Percentiles rank a stretch among this genome's conserved stretches.
phyloP scores from a whole-genome alignment of 1,140 invertebrate genomes.

The Pachypeltis micranthus region DNA sequence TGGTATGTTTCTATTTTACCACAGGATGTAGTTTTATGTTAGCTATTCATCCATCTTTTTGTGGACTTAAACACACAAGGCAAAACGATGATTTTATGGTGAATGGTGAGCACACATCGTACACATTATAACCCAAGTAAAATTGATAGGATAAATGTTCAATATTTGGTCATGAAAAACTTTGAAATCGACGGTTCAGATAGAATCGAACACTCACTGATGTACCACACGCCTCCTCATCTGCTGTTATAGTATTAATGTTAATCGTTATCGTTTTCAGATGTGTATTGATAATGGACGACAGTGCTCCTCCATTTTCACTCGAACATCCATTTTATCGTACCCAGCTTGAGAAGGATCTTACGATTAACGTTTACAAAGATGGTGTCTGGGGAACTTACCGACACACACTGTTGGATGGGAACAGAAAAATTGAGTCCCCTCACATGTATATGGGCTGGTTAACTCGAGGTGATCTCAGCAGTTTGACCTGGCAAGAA shows the following conservation, averaged over 20 bases:
- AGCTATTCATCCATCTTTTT: too few species aligned
- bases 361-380: slow-evolving; percentile 69
- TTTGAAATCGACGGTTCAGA: too few species aligned
- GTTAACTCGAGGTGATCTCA: slow-evolving; percentile 67
- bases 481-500: slow-evolving; percentile 70
- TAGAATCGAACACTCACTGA: too few species aligned
- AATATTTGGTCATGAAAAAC: too few species aligned
- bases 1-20: too few species aligned
- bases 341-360: slow-evolving; percentile 53
- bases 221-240: too few species aligned
- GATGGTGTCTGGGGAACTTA: slow-evolving; percentile 69
- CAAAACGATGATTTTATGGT: too few species aligned
- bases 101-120: too few species aligned
- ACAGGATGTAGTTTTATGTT: too few species aligned
- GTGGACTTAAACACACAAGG: too few species aligned
- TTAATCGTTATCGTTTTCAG: slow-evolving; percentile 30
- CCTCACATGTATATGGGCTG: slow-evolving; percentile 69
- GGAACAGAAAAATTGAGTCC: slow-evolving; percentile 35
- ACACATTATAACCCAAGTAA: too few species aligned
- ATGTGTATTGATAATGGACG: slow-evolving; percentile 51
- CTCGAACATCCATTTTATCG: slow-evolving; percentile 48
- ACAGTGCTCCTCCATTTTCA: slow-evolving; percentile 50
- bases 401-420: slow-evolving; percentile 48
- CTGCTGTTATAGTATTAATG: slow-evolving; percentile 8
- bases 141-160: too few species aligned